Percentiles rank a stretch among this genome's conserved stretches.
These are phyloP conservation scores for Subacronicta megacephala DNA, from an alignment of 2,888 invertebrate genomes.

Conservation along the genomic window DNA sequence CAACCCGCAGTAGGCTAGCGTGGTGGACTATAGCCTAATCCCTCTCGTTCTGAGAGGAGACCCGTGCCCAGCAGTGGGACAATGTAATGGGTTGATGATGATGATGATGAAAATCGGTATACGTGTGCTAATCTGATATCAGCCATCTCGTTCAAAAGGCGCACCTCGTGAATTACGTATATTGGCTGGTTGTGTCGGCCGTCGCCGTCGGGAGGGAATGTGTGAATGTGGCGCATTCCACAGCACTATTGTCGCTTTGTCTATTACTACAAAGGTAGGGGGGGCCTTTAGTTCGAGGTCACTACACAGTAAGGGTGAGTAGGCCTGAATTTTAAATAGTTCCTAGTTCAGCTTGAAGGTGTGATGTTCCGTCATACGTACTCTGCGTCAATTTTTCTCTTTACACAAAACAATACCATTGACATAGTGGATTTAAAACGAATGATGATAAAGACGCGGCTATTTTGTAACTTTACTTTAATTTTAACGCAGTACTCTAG, in stretches of 20 bases:
- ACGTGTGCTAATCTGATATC: not conserved
- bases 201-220: not conserved
- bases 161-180: not conserved
- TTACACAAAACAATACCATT: no score
- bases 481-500: conserved; percentile 21
- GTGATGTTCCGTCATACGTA: not conserved
- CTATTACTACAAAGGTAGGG: conserved; percentile 21
- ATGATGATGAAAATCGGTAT: not conserved
- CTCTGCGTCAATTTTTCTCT: not conserved
- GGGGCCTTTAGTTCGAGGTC: conserved; percentile 6
- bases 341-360: conserved; percentile 11
- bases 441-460: conserved; percentile 21
- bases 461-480: conserved; percentile 37
- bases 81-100: no score
- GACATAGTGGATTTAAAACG: conserved; percentile 3
- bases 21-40: no score
- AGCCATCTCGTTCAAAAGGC: conserved; percentile 3
- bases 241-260: conserved; percentile 16
- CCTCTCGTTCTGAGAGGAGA: no score
- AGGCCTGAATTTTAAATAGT: conserved; percentile 36
- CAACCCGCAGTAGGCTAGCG: no score
- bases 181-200: not conserved
- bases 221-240: conserved; percentile 9
- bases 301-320: not conserved
- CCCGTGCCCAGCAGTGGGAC: no score